Conservation (phyloP, 2,113 vertebrate genomes). For the Chinchilla lanigera region DNA sequence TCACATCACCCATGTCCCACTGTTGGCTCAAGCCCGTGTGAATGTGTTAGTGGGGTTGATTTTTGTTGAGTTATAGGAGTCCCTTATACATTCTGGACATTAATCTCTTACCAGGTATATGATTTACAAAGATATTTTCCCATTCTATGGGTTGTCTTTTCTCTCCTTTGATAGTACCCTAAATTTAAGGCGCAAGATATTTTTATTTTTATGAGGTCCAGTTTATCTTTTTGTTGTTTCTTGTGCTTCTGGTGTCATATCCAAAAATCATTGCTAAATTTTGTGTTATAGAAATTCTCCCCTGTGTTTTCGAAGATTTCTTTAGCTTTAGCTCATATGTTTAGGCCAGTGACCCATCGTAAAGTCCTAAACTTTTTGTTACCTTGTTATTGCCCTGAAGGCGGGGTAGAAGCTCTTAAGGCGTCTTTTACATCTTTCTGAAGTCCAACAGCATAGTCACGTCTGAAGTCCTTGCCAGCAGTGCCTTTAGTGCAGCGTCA, state of each 20-base stretch:
- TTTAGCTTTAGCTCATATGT: background rate
- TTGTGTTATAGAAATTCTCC: background rate
- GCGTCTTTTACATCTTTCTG: background rate
- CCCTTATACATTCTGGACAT: background rate
- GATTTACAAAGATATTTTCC: background rate
- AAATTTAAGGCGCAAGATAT: background rate
- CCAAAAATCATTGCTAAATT: background rate
- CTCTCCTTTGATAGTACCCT: background rate
- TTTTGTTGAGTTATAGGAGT: background rate
- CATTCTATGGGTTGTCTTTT: background rate
- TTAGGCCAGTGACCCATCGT: background rate
- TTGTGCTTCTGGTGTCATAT: background rate
- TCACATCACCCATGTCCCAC: background rate
- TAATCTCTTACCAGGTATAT: background rate
- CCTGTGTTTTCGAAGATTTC: background rate
- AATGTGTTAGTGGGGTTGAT: background rate
- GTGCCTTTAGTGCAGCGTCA: background rate
- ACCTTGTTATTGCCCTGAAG: background rate
- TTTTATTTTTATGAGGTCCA: background rate
- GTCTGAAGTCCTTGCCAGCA: background rate
- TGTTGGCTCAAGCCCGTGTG: background rate
- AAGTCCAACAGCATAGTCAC: background rate
- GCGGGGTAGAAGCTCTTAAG: background rate
- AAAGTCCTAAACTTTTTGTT: background rate
- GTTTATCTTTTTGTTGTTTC: background rate